Evolutionary conservation across 2,888 invertebrate species (phyloP).

Genomic region (Tachina grossa): DNA sequence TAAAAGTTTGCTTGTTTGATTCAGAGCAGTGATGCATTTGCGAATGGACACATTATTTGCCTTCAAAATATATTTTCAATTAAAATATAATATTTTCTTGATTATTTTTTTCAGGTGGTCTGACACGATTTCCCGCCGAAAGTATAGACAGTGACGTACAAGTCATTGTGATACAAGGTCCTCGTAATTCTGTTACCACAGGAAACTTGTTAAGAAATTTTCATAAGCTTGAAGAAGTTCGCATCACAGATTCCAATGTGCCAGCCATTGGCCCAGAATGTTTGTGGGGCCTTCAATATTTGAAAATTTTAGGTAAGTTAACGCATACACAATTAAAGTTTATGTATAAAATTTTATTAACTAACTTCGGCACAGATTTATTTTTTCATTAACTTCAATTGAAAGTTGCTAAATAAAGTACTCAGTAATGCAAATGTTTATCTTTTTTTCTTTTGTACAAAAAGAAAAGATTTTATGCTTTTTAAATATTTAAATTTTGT

Average conservation of each 20-base stretch:
- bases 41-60: no score
- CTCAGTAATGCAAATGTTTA: no score
- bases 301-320: slow-evolving; percentile 83
- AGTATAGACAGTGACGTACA: slow-evolving; percentile 86
- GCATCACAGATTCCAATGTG: slow-evolving; percentile 88
- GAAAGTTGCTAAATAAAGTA: no score
- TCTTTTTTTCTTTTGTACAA: not conserved
- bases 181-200: slow-evolving; percentile 87
- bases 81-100: slow-evolving; percentile 14
- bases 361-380: not conserved
- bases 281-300: slow-evolving; percentile 90
- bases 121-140: slow-evolving; percentile 86
- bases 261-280: slow-evolving; percentile 91
- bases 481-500: slow-evolving; percentile 23
- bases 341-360: not conserved
- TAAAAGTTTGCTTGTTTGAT: no score
- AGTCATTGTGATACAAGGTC: slow-evolving; percentile 87
- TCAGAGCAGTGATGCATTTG: no score
- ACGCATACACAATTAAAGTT: not conserved
- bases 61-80: no score
- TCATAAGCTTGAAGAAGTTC: slow-evolving; percentile 87
- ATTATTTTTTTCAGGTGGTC: slow-evolving; percentile 84
- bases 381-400: slow-evolving; percentile 11
- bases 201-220: slow-evolving; percentile 87
- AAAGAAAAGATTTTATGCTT: slow-evolving; percentile 34